Conservation (phyloP, 2,888 invertebrate genomes). For the Bombylius major region DNA sequence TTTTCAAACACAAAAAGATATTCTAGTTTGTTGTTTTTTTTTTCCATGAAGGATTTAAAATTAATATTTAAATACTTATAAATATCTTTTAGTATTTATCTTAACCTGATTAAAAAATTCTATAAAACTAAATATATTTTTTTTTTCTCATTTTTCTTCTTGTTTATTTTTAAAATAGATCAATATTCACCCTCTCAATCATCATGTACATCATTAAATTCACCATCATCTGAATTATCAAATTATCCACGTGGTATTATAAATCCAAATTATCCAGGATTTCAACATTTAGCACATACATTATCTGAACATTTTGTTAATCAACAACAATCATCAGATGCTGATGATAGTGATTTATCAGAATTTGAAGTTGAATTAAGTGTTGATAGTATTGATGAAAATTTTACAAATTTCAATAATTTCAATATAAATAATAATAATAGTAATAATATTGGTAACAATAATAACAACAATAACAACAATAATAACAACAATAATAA, state of each 20-base stretch:
- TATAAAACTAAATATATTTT: not conserved
- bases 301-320: conserved; percentile 38
- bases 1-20: too few relatives aligned
- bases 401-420: conserved; percentile 28
- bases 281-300: conserved; percentile 67
- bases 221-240: conserved; percentile 19
- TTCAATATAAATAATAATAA: conserved; percentile 39
- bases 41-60: too few relatives aligned
- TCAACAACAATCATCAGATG: conserved; percentile 29
- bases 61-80: too few relatives aligned
- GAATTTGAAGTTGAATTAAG: conserved; percentile 29
- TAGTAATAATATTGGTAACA: conserved; percentile 21
- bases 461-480: conserved; percentile 4
- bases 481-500: conserved; percentile 3
- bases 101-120: too few relatives aligned
- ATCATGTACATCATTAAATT: conserved; percentile 17
- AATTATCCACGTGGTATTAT: conserved; percentile 55
- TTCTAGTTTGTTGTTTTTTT: too few relatives aligned
- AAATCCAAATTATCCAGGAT: conserved; percentile 75
- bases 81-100: too few relatives aligned
- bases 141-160: not conserved
- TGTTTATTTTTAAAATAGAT: conserved; percentile 9
- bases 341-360: conserved; percentile 31
- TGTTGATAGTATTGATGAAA: conserved; percentile 23
- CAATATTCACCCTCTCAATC: conserved; percentile 14